Evolutionary conservation across 2,888 invertebrate species (phyloP).

Genomic region (Bugulina stolonifera): DNA sequence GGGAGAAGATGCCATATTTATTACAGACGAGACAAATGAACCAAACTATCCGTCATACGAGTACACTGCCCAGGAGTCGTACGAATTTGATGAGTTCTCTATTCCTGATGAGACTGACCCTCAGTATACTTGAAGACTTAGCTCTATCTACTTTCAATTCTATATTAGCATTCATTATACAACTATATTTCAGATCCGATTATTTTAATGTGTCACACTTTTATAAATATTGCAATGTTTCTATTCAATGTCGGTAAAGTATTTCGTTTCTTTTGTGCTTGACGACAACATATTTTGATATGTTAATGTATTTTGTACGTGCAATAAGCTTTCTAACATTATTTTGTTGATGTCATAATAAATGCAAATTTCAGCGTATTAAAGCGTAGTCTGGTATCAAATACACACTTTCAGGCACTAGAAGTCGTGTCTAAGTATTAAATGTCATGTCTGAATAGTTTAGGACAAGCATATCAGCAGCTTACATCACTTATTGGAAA

Average conservation of each 20-base stretch:
- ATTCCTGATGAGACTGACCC: slow-evolving; percentile 12
- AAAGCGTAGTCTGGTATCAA: too few species aligned
- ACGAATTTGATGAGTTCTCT: slow-evolving; percentile 17
- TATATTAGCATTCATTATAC: not conserved
- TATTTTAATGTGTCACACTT: not conserved
- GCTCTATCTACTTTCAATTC: too few species aligned
- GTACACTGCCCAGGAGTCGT: not conserved
- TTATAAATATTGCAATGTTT: not conserved
- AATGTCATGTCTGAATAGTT: too few species aligned
- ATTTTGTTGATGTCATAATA: too few species aligned
- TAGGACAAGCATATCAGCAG: too few species aligned
- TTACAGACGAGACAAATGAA: not conserved
- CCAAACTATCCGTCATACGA: not conserved
- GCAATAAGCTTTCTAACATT: not conserved
- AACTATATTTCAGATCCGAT: not conserved
- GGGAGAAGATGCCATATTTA: not conserved
- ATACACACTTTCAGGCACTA: too few species aligned
- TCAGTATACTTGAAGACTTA: not conserved
- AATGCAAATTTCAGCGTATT: too few species aligned
- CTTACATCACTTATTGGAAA: too few species aligned
- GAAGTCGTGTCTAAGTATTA: too few species aligned
- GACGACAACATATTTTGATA: slow-evolving; percentile 4
- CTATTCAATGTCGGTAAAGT: not conserved
- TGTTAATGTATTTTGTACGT: slow-evolving; percentile 3
- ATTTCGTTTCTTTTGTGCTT: not conserved